These are phyloP conservation scores for Papilio polyxenes DNA, from an alignment of 1,140 invertebrate species.

Conservation along the genomic window DNA sequence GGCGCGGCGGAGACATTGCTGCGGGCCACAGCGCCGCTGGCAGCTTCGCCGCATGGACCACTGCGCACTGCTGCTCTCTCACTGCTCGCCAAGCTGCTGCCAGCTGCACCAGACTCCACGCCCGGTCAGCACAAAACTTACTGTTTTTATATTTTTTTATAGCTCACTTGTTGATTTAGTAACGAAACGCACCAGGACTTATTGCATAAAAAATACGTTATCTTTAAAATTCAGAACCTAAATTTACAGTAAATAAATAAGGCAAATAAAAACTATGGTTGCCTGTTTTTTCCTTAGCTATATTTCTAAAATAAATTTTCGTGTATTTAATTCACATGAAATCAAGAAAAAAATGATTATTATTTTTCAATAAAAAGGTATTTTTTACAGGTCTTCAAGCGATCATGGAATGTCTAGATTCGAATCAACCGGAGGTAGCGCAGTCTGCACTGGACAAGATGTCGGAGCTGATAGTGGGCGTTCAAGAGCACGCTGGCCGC, in stretches of 20 bases:
- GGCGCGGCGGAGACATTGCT: slow-evolving; percentile 50
- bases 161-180: too few species aligned
- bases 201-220: too few species aligned
- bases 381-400: slow-evolving; percentile 81
- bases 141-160: too few species aligned
- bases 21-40: slow-evolving; percentile 58
- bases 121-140: slow-evolving; percentile 46
- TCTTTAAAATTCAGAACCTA: too few species aligned
- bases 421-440: slow-evolving; percentile 88
- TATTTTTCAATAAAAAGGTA: not conserved
- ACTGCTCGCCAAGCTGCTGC: slow-evolving; percentile 66
- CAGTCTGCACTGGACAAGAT: slow-evolving; percentile 90
- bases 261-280: too few species aligned
- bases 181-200: too few species aligned
- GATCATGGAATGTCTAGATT: slow-evolving; percentile 90
- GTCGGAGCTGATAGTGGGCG: slow-evolving; percentile 89
- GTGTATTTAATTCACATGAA: too few species aligned
- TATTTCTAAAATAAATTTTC: too few species aligned
- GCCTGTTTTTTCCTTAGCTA: too few species aligned
- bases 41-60: slow-evolving; percentile 51
- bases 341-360: too few species aligned
- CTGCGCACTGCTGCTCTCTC: slow-evolving; percentile 56
- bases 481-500: slow-evolving; percentile 91
- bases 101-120: slow-evolving; percentile 57
- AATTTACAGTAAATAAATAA: too few species aligned